Conservation (phyloP, 2,797 vertebrate species). For the Ptychadena robeensis region DNA sequence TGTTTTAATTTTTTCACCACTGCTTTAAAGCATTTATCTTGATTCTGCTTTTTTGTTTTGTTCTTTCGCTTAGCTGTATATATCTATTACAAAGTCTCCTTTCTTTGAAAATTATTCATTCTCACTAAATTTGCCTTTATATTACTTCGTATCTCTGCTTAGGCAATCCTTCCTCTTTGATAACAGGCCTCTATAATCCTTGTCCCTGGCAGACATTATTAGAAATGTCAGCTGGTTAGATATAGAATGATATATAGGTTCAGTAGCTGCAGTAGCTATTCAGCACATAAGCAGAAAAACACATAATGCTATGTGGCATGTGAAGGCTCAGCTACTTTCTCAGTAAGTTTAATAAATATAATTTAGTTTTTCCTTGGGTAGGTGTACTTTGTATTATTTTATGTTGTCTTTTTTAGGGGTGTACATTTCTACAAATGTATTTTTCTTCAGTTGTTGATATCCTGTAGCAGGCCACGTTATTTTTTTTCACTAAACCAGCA, state of each 20-base stretch:
- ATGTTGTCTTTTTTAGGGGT: too few species aligned
- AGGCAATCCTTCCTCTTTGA: slow-evolving; percentile 11
- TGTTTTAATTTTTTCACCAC: not conserved
- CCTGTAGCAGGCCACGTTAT: too few species aligned
- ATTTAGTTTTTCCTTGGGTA: too few species aligned
- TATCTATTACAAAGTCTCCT: not conserved
- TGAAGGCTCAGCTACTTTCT: slow-evolving; percentile 46
- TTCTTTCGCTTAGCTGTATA: slow-evolving; percentile 4
- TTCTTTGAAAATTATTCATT: slow-evolving; percentile 33
- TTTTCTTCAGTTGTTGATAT: too few species aligned
- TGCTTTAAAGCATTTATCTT: not conserved
- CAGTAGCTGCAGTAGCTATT: not conserved
- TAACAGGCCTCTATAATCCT: slow-evolving; percentile 31
- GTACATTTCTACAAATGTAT: too few species aligned
- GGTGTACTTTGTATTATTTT: too few species aligned
- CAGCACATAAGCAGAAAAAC: not conserved
- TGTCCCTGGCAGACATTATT: slow-evolving; percentile 52
- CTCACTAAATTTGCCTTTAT: slow-evolving; percentile 9
- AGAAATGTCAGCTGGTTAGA: slow-evolving; percentile 42
- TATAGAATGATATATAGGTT: slow-evolving; percentile 52
- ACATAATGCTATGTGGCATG: slow-evolving; percentile 12
- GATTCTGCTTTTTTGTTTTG: slow-evolving; percentile 17
- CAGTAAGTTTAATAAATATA: slow-evolving; percentile 62
- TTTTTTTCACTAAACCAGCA: too few species aligned
- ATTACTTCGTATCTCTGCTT: slow-evolving; percentile 16